Evolutionary conservation across 2,797 vertebrate genomes (phyloP).

Genomic region (Hydrolagus colliei): DNA sequence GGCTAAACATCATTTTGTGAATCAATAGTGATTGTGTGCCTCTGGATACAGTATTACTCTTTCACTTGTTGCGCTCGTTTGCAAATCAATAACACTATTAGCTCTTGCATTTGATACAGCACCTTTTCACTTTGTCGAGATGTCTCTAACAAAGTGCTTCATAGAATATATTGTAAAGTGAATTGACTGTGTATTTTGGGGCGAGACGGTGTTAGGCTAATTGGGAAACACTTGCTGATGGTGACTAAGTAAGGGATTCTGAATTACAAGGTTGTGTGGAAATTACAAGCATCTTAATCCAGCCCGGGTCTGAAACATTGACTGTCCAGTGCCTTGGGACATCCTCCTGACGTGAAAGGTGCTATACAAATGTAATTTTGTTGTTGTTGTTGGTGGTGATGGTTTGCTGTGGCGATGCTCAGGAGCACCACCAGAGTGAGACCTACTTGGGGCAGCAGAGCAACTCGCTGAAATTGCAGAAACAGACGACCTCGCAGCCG

Average conservation of each 20-base stretch:
- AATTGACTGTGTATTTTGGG: no score
- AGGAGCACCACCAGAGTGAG: not conserved
- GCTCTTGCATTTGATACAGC: no score
- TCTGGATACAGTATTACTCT: not conserved
- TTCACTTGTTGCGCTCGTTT: not conserved
- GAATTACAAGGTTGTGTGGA: not conserved
- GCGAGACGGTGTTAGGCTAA: not conserved
- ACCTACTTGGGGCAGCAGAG: constrained; percentile 73
- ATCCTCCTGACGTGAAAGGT: no score
- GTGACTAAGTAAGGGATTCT: no score
- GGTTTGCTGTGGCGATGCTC: constrained; percentile 27
- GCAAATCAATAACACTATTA: no score
- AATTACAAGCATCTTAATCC: constrained; percentile 20
- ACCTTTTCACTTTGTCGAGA: no score
- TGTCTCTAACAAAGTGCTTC: no score
- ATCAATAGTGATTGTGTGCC: not conserved
- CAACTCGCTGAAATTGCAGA: constrained; percentile 62
- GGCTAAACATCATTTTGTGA: no score
- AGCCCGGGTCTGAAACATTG: no score
- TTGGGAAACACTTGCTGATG: not conserved
- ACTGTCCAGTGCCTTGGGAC: no score
- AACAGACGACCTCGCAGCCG: constrained; percentile 63
- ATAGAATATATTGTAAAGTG: no score
- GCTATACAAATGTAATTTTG: no score
- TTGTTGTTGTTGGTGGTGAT: not conserved